A percentile compares a stretch with the other conserved stretches of the same genome.
Conservation (phyloP, 37 sponge, comb jelly and placozoan species). For the Diacarnus erythraeanus region DNA sequence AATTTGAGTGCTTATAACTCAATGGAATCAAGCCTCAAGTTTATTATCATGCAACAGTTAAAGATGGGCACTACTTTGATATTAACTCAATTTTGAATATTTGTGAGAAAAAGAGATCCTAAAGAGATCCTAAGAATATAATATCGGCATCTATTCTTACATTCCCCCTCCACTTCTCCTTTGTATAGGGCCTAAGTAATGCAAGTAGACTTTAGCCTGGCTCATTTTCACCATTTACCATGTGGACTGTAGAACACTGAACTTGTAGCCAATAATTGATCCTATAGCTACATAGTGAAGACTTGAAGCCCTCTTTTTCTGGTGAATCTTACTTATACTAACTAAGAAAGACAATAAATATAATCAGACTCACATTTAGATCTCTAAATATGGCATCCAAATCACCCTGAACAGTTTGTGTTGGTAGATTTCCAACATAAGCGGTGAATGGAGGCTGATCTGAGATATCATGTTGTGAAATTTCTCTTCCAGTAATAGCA, state of each 20-base stretch:
- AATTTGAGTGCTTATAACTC: neutral
- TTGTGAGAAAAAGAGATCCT: neutral
- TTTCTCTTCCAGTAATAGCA: neutral
- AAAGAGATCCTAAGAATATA: no score
- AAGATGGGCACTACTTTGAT: neutral
- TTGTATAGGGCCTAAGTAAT: no score
- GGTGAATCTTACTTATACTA: no score
- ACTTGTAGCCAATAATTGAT: no score
- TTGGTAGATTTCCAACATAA: slow-evolving; percentile 92
- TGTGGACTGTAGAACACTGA: no score
- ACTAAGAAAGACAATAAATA: no score
- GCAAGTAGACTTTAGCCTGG: no score
- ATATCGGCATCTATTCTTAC: no score
- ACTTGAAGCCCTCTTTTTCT: no score
- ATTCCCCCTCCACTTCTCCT: no score
- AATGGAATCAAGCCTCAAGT: neutral
- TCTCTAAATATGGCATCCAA: slow-evolving; percentile 86
- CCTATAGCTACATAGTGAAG: no score
- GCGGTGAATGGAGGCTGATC: slow-evolving; percentile 90
- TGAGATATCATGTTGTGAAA: slow-evolving; percentile 55
- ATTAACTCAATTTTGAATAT: neutral
- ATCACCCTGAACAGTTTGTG: slow-evolving; percentile 92
- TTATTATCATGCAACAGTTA: neutral
- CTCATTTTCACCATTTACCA: no score
- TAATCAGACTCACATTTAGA: slow-evolving; percentile 46